Conservation (phyloP, 1,140 invertebrate species). For the Yoshiicerus persimilis region DNA sequence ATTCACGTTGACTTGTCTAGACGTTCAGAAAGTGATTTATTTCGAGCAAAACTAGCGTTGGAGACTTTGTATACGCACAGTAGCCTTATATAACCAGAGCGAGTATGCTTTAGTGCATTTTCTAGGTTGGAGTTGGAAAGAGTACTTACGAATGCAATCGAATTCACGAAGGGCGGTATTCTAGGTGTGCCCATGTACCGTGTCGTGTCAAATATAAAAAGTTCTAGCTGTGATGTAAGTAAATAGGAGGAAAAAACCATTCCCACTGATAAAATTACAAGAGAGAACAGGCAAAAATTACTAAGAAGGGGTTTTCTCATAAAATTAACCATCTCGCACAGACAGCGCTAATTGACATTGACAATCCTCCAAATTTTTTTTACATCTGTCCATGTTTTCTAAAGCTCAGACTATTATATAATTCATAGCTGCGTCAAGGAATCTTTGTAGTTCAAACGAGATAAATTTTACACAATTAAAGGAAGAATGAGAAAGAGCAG, state of each 20-base stretch:
- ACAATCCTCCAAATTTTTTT: background rate
- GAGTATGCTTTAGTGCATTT: background rate
- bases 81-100: no score
- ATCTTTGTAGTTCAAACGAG: background rate
- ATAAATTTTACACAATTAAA: background rate
- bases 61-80: background rate
- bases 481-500: background rate
- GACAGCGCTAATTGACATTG: slow-evolving; percentile 1
- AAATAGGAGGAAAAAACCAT: background rate
- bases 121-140: no score
- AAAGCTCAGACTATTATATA: background rate
- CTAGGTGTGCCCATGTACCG: background rate
- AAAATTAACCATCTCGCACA: background rate
- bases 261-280: background rate
- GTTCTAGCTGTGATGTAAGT: background rate
- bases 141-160: no score
- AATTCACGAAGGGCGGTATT: background rate
- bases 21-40: background rate
- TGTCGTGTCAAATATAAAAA: background rate
- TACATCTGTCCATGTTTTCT: background rate
- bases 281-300: background rate
- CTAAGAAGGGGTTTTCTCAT: background rate
- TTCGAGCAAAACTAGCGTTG: background rate
- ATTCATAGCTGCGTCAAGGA: background rate
- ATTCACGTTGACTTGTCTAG: background rate